Conservation (phyloP, 2,888 invertebrate genomes). For the Bedellia somnulentella region DNA sequence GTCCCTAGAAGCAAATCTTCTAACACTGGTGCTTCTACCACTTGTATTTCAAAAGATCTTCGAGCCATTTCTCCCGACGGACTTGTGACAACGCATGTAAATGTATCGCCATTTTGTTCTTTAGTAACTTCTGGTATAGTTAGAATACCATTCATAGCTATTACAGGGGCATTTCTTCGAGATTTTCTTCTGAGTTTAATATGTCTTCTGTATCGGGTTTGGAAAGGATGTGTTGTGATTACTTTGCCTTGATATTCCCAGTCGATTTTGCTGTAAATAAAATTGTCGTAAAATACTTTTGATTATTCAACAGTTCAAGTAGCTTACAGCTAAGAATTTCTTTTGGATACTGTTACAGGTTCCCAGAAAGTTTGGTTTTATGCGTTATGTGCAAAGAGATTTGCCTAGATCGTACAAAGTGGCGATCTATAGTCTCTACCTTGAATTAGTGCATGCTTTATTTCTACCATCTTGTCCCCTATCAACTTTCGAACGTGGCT, state of each 20-base stretch:
- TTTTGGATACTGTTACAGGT: no score
- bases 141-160: conserved; percentile 58
- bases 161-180: conserved; percentile 27
- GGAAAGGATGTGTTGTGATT: conserved; percentile 31
- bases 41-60: conserved; percentile 51
- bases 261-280: conserved; percentile 44
- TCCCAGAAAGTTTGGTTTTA: no score
- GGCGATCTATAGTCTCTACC: no score
- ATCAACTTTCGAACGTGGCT: no score
- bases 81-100: conserved; percentile 77
- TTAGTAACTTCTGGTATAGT: conserved; percentile 65
- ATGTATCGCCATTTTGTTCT: conserved; percentile 71
- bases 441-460: no score
- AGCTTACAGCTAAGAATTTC: no score
- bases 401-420: no score
- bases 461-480: no score
- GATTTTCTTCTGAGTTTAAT: conserved; percentile 19
- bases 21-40: conserved; percentile 76
- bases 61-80: conserved; percentile 70
- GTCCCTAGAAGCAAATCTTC: conserved; percentile 80
- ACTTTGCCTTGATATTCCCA: conserved; percentile 48
- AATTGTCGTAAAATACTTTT: no score
- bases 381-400: no score
- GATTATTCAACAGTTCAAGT: no score
- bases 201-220: conserved; percentile 32